Percentiles rank a stretch among this genome's conserved stretches.
Evolutionary conservation across 1,140 invertebrate species (phyloP).

Genomic region (Papilio polyxenes): DNA sequence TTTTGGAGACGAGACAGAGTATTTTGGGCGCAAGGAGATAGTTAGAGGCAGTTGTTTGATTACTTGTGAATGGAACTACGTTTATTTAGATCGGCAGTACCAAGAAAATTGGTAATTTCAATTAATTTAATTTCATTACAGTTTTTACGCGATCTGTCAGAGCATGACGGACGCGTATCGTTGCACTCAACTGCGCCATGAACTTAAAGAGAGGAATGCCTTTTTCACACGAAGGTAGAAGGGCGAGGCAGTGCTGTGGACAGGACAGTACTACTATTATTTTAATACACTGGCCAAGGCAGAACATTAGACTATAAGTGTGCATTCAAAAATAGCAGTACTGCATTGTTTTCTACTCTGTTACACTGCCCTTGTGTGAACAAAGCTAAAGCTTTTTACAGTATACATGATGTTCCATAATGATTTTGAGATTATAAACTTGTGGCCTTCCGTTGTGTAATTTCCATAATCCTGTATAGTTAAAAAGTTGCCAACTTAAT

Average conservation of each 20-base stretch:
- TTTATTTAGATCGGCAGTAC: neutral
- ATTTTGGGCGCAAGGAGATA: neutral
- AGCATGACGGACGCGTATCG: constrained; percentile 42
- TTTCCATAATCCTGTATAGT: neutral
- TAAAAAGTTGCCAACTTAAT: constrained; percentile 9
- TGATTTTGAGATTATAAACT: neutral
- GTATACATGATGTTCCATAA: neutral
- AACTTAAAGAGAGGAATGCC: neutral
- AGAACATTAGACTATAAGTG: neutral
- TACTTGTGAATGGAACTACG: neutral
- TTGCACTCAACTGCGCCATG: constrained; percentile 42
- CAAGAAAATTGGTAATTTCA: neutral
- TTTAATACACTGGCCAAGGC: neutral
- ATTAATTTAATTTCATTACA: constrained; percentile 23
- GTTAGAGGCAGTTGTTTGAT: neutral
- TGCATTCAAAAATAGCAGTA: neutral
- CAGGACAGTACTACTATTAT: neutral
- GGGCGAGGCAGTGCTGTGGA: neutral
- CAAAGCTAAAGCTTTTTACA: neutral
- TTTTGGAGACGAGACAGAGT: too few species aligned
- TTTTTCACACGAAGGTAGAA: neutral
- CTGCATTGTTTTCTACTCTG: neutral
- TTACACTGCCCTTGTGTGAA: neutral
- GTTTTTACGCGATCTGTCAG: constrained; percentile 31
- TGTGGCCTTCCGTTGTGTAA: neutral